Base-by-base conservation (phyloP, 1,140 invertebrate genomes). In the Cydia pomonella region DNA sequence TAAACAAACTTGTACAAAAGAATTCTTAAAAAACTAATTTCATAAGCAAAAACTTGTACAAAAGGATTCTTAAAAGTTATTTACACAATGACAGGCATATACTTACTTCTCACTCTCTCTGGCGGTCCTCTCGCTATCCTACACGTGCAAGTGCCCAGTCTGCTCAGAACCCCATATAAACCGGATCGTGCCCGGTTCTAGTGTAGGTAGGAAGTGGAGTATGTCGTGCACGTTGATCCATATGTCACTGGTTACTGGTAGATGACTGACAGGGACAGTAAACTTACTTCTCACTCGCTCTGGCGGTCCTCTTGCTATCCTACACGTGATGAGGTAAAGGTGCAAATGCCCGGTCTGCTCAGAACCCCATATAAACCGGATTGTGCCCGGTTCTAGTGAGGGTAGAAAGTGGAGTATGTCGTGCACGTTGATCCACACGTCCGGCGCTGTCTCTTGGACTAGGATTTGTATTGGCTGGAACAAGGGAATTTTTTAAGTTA, bases 171-270 rank as follows among this genome's bases (percentile, higher is more conserved):
- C 97, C 97, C 97, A 99, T 59, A 99, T 95, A 89, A 98, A 99
- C 77, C 95, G 95, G 10, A 97, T 89, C 86, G 47, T 94, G 79
- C 84, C 94, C 38, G 44, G 71, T 41, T 78, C 76, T 4, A 94
- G 93, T 50, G 93, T 94, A 53, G 96, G 96, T 44, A 98, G 93
- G 87, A 99, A 98, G 87, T 97, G 94, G 0, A 99, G 92, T 73
- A 98, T 94, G 91, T 99, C 97, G 90, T 98, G 97, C 0, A 98
- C 95, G 93, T 98, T 99, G 47, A 99, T 96, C 98, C 98, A 99
- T 21, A 96, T 95, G 85, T 90, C 94, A n/a, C n/a, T n/a, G n/a
- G n/a, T 27, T 27, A 27, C 38, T 41, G 38, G 2, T 41, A 41
- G 38, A 41, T 10, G 38, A 41, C 12, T 41, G 13, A 47, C 33